Evolutionary conservation across 2,888 invertebrate species (phyloP).

Genomic region (Drosophila birchii): DNA sequence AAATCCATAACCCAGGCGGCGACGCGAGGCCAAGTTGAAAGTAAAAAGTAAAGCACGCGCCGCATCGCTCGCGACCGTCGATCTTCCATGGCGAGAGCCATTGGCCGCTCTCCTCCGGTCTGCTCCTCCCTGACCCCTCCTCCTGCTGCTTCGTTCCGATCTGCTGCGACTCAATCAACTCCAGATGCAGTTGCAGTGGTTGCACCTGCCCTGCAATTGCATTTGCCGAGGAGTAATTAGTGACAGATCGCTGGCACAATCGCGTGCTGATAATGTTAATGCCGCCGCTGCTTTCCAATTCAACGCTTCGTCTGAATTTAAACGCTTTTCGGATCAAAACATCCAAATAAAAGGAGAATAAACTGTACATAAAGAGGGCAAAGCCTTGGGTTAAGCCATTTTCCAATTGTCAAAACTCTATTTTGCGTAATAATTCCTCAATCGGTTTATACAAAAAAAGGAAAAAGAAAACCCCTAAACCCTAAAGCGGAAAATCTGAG

Average conservation of each 20-base stretch:
- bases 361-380: conserved; percentile 16
- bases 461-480: conserved; percentile 4
- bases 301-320: conserved; percentile 67
- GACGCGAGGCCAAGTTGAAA: conserved; percentile 29
- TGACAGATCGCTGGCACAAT: conserved; percentile 74
- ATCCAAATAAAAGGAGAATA: neutral
- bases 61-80: conserved; percentile 70
- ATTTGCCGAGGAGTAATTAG: conserved; percentile 62
- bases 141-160: conserved; percentile 38
- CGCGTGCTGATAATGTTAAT: conserved; percentile 70
- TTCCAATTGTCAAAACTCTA: conserved; percentile 55
- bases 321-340: conserved; percentile 38
- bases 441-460: conserved; percentile 58
- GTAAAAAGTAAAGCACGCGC: conserved; percentile 71
- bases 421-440: conserved; percentile 75
- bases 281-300: conserved; percentile 61
- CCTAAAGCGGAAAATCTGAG: conserved; percentile 36
- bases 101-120: conserved; percentile 60
- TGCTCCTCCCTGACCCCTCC: conserved; percentile 14
- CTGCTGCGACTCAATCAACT: conserved; percentile 71
- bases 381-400: conserved; percentile 15
- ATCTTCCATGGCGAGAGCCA: conserved; percentile 56
- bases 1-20: conserved; percentile 31
- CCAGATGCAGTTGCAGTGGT: conserved; percentile 54
- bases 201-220: conserved; percentile 48